A percentile compares a stretch with the other conserved stretches of the same genome.
Conservation (phyloP, 1,140 invertebrate species). For the Chelonus insularis region DNA sequence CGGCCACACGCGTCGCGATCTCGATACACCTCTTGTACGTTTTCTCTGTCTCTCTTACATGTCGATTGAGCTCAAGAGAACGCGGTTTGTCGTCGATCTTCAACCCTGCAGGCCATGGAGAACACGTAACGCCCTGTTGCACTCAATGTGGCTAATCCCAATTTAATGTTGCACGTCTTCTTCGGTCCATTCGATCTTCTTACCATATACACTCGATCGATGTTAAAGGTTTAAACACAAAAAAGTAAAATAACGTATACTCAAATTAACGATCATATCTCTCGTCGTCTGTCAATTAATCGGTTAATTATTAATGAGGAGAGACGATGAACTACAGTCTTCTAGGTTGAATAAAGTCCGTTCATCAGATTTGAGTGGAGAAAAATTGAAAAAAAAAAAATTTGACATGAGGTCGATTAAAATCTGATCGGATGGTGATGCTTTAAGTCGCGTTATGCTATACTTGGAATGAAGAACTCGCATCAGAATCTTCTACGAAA, state of each 20-base stretch:
- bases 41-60: background rate
- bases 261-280: background rate
- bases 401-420: conserved; percentile 10
- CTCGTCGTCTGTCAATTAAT: background rate
- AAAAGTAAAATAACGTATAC: background rate
- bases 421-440: conserved; percentile 16
- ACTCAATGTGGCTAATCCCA: conserved; percentile 34
- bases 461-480: conserved; percentile 6
- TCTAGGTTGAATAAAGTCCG: background rate
- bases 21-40: conserved; percentile 27
- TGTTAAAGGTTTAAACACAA: background rate
- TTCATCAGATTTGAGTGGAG: background rate
- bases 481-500: conserved; percentile 2
- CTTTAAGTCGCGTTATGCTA: background rate
- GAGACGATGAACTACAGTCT: background rate
- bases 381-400: background rate
- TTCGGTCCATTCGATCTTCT: background rate
- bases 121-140: conserved; percentile 25
- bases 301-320: background rate
- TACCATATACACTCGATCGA: conserved; percentile 11
- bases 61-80: conserved; percentile 1
- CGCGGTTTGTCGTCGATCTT: conserved; percentile 6
- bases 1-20: conserved; percentile 39
- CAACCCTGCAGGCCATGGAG: conserved; percentile 28
- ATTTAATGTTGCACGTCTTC: conserved; percentile 31